Evolutionary conservation across 2,797 vertebrate genomes (phyloP), one percentile per base, ranked within the genome.

Genomic region (Salarias fasciatus): DNA sequence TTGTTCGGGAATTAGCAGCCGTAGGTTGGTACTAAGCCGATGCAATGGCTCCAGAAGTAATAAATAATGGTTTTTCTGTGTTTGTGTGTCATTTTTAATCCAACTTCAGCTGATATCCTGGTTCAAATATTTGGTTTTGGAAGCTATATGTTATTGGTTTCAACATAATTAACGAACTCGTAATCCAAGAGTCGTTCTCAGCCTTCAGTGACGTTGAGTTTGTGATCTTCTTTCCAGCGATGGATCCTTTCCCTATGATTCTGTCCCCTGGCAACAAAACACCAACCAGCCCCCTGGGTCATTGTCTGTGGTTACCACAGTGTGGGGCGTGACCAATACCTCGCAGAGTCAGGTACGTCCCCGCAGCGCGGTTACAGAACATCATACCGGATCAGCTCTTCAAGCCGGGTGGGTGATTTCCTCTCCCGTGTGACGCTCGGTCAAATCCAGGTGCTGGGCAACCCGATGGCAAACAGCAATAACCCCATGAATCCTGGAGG

Each of bases 251-350:
- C 94, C 96, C 75, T 98, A 98, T 0, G 97, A 99, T 91, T 95
- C 96, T 68, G 96, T 96, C 87, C 95, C 96, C 70, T 99, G 97
- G 97, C 96, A 97, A 89, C 97, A 97, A 91, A 98, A 95, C 79
- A 90, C 92, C 87, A 97, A 94, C 87, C 97, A 98, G 89, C 96
- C 97, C 61, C 96, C 96, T 1, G 96, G 97, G 61, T 96, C 96
- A 47, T 90, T 99, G 49, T 99, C 97, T 0, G 97, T 98, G 92
- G 97, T 98, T 86, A 99, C 97, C 69, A 99, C 97, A 0, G 96
- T 98, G 81, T 99, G 97, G 97, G 97, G 97, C 53, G 96, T 99
- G 76, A 98, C 96, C 93, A 99, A 99, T 89, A 99, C 97, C 9
- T 97, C 97, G 60, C 97, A 98, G 84, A 98, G 96, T 90, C 97